Evolutionary conservation across 2,888 invertebrate species (phyloP).

Genomic region (Cephus runcator): DNA sequence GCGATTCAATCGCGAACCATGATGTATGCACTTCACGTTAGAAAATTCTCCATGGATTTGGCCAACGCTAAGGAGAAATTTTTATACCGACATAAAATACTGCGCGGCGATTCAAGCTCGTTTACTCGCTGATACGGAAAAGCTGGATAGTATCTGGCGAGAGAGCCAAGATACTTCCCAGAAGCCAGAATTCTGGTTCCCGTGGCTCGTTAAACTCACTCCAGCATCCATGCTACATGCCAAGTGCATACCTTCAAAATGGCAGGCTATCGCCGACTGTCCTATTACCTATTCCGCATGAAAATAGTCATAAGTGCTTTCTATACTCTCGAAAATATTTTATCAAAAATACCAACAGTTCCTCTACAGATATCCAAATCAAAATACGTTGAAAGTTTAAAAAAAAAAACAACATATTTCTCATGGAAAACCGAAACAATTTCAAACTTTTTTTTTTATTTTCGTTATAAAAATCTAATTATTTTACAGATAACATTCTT

Average conservation of each 20-base stretch:
- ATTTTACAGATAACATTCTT: not conserved
- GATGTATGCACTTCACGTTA: not conserved
- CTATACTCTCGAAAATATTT: not conserved
- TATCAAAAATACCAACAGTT: not conserved
- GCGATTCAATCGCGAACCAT: not conserved
- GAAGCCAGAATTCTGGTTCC: slow-evolving; percentile 35
- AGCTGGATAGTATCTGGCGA: slow-evolving; percentile 54
- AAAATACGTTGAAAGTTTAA: not conserved
- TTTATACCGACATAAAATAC: slow-evolving; percentile 53
- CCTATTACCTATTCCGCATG: slow-evolving; percentile 9
- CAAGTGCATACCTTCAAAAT: slow-evolving; percentile 7
- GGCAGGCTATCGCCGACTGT: not conserved
- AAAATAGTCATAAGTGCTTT: not conserved
- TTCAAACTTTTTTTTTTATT: not conserved
- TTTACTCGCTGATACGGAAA: slow-evolving; percentile 59
- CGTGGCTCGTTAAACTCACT: slow-evolving; percentile 38
- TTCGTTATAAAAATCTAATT: not conserved
- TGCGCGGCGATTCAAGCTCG: slow-evolving; percentile 49
- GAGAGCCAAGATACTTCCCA: slow-evolving; percentile 47
- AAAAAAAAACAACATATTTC: not conserved
- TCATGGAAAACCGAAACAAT: not conserved
- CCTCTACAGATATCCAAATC: not conserved
- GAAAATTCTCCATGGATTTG: not conserved
- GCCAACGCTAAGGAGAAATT: slow-evolving; percentile 35
- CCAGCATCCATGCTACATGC: not conserved